These are phyloP conservation scores for Clunio marinus DNA, from an alignment of 2,888 invertebrate species.

Conservation along the genomic window DNA sequence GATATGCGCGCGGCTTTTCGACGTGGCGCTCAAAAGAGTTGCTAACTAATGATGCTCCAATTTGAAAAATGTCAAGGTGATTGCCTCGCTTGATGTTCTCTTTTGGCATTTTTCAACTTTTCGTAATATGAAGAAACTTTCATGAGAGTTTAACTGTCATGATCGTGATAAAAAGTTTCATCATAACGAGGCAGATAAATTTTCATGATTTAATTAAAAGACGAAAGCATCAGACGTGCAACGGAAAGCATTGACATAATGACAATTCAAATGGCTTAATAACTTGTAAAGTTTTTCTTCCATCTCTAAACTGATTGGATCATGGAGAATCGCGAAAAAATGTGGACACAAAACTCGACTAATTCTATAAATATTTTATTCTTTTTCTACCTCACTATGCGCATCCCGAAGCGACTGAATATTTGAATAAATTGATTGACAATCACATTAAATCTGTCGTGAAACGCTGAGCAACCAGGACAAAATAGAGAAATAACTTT, in stretches of 20 bases:
- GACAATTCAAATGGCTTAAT: conserved; percentile 36
- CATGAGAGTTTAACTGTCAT: too few species aligned
- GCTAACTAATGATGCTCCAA: conserved; percentile 35
- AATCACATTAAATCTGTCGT: not conserved
- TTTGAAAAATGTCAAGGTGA: conserved; percentile 34
- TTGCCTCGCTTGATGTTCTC: not conserved
- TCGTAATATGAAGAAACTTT: not conserved
- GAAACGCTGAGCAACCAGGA: not conserved
- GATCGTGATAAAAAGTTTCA: conserved; percentile 32
- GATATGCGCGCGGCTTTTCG: not conserved
- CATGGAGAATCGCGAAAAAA: too few species aligned
- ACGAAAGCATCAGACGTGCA: not conserved
- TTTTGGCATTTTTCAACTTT: not conserved
- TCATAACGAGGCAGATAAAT: conserved; percentile 16
- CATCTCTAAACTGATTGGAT: too few species aligned
- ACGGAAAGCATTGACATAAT: conserved; percentile 16
- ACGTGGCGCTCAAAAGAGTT: not conserved
- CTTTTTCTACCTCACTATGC: too few species aligned
- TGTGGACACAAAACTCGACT: too few species aligned
- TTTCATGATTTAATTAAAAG: conserved; percentile 31
- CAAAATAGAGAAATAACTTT: conserved; percentile 1
- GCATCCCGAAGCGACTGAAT: too few species aligned
- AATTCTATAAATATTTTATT: too few species aligned
- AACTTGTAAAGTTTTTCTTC: too few species aligned
- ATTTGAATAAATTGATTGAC: not conserved